Base-by-base conservation (phyloP, 2,888 invertebrate genomes). In the Drosophila testacea region DNA sequence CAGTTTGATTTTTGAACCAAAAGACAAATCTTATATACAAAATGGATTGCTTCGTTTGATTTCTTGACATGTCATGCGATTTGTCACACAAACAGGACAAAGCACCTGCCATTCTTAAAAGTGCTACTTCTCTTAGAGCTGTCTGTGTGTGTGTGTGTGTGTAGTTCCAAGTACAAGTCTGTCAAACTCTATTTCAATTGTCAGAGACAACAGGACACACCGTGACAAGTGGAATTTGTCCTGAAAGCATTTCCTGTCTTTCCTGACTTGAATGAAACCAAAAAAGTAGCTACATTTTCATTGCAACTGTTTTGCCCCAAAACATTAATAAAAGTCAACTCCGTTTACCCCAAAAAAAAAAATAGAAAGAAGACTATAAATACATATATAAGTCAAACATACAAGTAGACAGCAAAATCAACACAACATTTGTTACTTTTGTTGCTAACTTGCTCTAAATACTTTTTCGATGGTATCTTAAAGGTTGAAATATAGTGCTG, bases 181-280 rank as follows among this genome's bases (percentile, higher is more conserved):
- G 68, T 77, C 73, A 77, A 52, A 57, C 28, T 55, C 48, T 44
- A 61, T 77, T 77, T 76, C 63, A 59, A 77, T 68, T 69, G 64
- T 67, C 44, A 46, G 36, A 56, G 42, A 13, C 51, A 50, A 38
- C 50, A 70, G 57, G 60, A 39, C 61, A 72, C 69, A 57, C 75
- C 48, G 75, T 84, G 84, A 84, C 88, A 84, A 86, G 88, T 88
- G 77, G 60, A 83, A 88, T 88, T 85, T 76, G 65, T 11, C 38
- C 60, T 79, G 71, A 88, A 88, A 86, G 76, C 86, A 76, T 75
- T 85, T 83, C 86, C 86, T 85, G 86, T 82, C 67, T 47, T 36
- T 38, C 42, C 48, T 47, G 59, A 47, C 6, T 42, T 46, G 27
- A 76, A 62, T 57, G 41, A 47, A 44, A 34, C 16, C 54, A 55